Evolutionary conservation across 1,140 invertebrate species (phyloP), one percentile per base, ranked within the genome.

Genomic region (Frieseomelitta varia): DNA sequence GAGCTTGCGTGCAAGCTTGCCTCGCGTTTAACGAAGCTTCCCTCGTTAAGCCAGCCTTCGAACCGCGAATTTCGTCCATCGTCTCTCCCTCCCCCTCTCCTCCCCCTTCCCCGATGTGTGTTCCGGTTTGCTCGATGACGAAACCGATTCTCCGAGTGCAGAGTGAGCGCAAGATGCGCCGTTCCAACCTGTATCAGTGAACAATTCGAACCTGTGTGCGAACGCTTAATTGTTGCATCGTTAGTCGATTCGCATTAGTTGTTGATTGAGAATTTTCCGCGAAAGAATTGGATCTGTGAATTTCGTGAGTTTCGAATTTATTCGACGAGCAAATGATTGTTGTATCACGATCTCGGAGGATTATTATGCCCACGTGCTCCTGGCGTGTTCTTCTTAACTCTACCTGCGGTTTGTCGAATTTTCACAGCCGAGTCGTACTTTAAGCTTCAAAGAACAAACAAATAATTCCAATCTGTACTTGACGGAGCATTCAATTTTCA

Each of bases 1-100:
- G 67, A n/a, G 61, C 27, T 27, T 39, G 51, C 61, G 47, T 27
- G 24, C 61, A 14, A 21, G 53, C 27, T n/a, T 19, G 39, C 21
- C 19, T 67, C 69, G 19, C 72, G 72, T 53, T 74, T 73, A 81
- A 73, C 69, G 69, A 75, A 55, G 39, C 39, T 47, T 24, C 2
- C 17, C 47, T 76, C 63, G 72, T 82, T 76, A 68, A 30, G 11
- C 3, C 34, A 30, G 15, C 19, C 15, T 68, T 21, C 19, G 55
- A 30, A 27, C 24, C 58, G 15, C 24, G 21, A 56, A 84, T 79
- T 81, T 75, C 24, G 21, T 27, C 53, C 58, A 75, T 67, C 21
- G 30, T 30, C 30, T 30, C 30, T 30, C 30, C 30, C 30, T 30
- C 30, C 2, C 30, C 2, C 30, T 30, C 30, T 30, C 30, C 2